Evolutionary conservation across 2,113 vertebrate genomes (phyloP), one percentile per base, ranked within the genome.

Genomic region (Notiomystis cincta): DNA sequence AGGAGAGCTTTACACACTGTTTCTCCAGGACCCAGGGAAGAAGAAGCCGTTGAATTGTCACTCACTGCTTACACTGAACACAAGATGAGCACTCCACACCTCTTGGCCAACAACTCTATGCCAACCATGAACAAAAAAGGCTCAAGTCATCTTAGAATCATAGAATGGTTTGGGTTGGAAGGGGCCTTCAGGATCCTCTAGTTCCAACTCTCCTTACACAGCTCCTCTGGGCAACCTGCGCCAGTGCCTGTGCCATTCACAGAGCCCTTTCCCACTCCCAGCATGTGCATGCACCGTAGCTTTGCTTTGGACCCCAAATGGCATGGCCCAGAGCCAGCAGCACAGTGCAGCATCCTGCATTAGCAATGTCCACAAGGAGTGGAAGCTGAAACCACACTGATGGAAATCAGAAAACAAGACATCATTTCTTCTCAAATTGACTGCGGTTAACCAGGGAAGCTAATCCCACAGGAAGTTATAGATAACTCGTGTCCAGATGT

Each of bases 241-340:
- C 28, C 38, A 45, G 38, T 45, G 48, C 27, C 38, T 73, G 31
- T 22, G 37, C 15, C 33, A n/a, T n/a, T 61, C 88, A 78, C 75
- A 85, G 67, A 89, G 61, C 48, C 48, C 13, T 45, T 84, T 67
- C 65, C 61, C 7, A 16, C 28, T 87, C 47, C 47, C 28, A 79
- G 48, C 25, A n/a, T 54, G 8, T 38, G 30, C 24, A 48, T n/a
- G 33, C 15, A 25, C 64, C 0, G 0, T 3, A 40, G 62, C 15
- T 80, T 62, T 44, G 47, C 69, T 75, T 33, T 48, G 45, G 44
- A 57, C 19, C 73, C 14, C 9, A 48, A 48, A 70, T 3, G 44
- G 27, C 23, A 35, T 11, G 66, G 75, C 50, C 71, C 21, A 35
- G 62, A 76, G 88, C 40, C 95, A 93, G 88, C 61, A 80, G 82